phyloP scores from a whole-genome alignment of 2,888 invertebrate genomes.

The Rhagonycha lutea region DNA sequence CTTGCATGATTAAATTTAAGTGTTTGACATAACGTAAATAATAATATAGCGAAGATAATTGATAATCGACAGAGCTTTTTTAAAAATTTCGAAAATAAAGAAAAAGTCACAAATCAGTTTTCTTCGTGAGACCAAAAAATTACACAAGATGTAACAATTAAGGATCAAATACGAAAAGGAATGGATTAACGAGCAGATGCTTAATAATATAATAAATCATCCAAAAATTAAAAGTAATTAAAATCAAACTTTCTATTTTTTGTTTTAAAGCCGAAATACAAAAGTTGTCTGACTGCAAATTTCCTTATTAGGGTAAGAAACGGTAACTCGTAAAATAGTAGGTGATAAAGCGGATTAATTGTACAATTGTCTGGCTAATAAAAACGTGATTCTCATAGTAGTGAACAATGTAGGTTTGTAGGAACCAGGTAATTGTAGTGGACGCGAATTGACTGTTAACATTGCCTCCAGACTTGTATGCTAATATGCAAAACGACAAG shows the following conservation, averaged over 20 bases:
- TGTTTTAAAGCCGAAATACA: not conserved
- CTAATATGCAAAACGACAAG: not conserved
- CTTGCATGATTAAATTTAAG: constrained; percentile 11
- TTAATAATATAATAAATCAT: not conserved
- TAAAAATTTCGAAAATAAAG: not conserved
- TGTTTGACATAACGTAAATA: not conserved
- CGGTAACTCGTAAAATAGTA: not conserved
- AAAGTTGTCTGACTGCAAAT: not conserved
- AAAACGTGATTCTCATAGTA: not conserved
- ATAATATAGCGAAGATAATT: not conserved
- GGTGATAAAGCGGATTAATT: not conserved
- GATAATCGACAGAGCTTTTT: not conserved
- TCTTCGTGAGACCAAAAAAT: not conserved
- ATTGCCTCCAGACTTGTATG: not conserved
- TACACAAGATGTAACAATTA: too few relatives aligned
- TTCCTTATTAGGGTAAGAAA: not conserved
- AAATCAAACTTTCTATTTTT: not conserved
- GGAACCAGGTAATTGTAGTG: constrained; percentile 7
- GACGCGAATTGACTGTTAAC: constrained; percentile 17
- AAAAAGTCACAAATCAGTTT: not conserved
- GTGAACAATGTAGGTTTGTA: constrained; percentile 19
- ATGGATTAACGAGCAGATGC: not conserved
- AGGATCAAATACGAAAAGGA: too few relatives aligned
- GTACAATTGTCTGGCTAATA: not conserved
- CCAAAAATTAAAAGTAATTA: not conserved